Evolutionary conservation across 2,888 invertebrate genomes (phyloP).

Genomic region (Hydropsyche betteni): DNA sequence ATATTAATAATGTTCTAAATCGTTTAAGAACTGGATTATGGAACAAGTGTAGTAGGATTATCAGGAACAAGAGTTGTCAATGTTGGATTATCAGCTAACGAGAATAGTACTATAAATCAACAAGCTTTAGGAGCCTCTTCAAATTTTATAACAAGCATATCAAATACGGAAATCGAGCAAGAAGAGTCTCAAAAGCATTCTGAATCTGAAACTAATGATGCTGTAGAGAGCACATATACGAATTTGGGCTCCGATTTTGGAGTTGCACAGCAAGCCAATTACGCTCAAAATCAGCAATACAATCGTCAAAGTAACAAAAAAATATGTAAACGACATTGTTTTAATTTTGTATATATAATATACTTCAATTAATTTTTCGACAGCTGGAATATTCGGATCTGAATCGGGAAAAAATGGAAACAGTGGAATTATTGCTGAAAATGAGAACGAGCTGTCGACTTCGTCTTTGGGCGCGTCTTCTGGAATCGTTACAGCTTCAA

Average conservation of each 20-base stretch:
- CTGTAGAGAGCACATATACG: background rate
- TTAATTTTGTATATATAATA: no score
- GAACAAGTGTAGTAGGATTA: conserved; percentile 8
- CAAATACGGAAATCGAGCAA: conserved; percentile 47
- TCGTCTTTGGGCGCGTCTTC: background rate
- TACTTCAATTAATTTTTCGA: background rate
- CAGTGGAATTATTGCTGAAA: background rate
- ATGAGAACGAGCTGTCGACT: background rate
- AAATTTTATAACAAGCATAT: conserved; percentile 34
- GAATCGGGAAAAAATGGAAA: background rate
- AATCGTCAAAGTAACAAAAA: no score
- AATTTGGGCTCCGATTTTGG: conserved; percentile 38
- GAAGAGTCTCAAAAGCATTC: conserved; percentile 43
- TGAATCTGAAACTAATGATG: conserved; percentile 34
- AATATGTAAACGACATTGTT: no score
- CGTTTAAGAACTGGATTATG: conserved; percentile 39
- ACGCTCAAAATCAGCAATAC: background rate
- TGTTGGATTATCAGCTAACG: conserved; percentile 20
- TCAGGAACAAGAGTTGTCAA: background rate
- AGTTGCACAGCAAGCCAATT: conserved; percentile 8
- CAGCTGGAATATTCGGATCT: background rate
- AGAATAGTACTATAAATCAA: conserved; percentile 13
- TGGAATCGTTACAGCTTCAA: background rate
- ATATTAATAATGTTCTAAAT: background rate
- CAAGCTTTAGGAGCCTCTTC: conserved; percentile 30